These are phyloP conservation scores for Ispidina lecontei DNA, from an alignment of 2,797 vertebrate species.

Conservation along the genomic window DNA sequence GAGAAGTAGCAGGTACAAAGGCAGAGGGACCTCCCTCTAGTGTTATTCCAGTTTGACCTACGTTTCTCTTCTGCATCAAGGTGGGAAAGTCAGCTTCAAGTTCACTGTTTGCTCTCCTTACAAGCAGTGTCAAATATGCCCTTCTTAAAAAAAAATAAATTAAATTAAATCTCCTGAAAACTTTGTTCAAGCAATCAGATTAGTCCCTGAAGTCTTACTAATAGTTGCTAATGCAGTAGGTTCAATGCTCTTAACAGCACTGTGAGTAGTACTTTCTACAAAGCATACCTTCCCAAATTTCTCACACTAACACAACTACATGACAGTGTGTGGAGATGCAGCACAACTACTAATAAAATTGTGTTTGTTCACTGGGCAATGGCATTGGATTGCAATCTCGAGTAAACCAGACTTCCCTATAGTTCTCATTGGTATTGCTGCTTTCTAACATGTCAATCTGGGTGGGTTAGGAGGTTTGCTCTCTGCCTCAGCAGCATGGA, in stretches of 20 bases:
- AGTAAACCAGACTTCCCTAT: background rate
- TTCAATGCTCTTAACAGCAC: background rate
- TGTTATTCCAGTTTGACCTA: background rate
- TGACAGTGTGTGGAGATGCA: background rate
- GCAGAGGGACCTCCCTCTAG: background rate
- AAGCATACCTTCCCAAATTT: background rate
- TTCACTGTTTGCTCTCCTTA: background rate
- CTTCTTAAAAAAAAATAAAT: background rate
- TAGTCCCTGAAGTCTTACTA: background rate
- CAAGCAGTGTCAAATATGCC: accelerated
- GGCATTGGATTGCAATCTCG: background rate
- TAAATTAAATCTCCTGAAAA: background rate
- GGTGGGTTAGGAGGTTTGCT: background rate
- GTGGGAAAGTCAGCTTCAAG: background rate
- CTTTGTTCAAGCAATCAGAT: background rate
- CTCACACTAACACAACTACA: background rate
- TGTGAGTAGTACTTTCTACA: background rate
- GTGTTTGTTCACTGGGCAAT: background rate
- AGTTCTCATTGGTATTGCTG: background rate
- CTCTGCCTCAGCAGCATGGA: background rate
- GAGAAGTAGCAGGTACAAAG: background rate
- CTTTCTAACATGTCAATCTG: background rate
- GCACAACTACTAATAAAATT: background rate
- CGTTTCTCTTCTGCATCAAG: background rate
- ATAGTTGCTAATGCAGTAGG: background rate